A percentile compares a stretch with the other conserved stretches of the same genome.
Evolutionary conservation across 2,113 vertebrate species (phyloP).

Genomic region (Benitochromis conjunctus): DNA sequence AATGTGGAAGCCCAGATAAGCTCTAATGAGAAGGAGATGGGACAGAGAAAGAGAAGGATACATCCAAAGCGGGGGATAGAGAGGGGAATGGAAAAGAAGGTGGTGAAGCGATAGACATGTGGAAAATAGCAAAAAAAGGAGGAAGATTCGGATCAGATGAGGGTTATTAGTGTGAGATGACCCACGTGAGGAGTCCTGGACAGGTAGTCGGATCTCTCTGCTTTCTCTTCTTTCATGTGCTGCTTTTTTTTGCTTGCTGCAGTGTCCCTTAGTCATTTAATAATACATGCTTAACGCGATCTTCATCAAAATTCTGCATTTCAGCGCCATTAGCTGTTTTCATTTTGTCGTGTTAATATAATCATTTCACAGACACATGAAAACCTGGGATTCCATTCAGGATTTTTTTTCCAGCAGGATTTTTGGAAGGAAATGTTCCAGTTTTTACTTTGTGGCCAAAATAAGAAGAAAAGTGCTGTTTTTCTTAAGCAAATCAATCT

Average conservation of each 20-base stretch:
- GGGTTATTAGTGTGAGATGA: slow-evolving; percentile 52
- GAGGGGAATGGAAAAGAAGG: background rate
- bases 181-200: slow-evolving; percentile 28
- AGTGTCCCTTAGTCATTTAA: background rate
- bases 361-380: background rate
- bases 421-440: too few relatives aligned
- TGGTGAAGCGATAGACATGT: background rate
- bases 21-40: slow-evolving; percentile 67
- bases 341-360: background rate
- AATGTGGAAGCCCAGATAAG: slow-evolving; percentile 70
- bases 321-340: background rate
- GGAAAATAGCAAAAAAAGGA: background rate
- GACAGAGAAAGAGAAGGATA: background rate
- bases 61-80: background rate
- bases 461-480: background rate
- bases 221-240: background rate
- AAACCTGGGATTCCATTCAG: background rate
- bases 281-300: background rate
- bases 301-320: background rate
- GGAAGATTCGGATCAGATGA: slow-evolving; percentile 37
- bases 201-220: slow-evolving; percentile 19
- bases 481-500: too few relatives aligned
- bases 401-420: too few relatives aligned
- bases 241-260: background rate
- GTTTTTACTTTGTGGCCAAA: too few relatives aligned